Evolutionary conservation across 2,888 invertebrate genomes (phyloP).

Genomic region (Trichacis sp.): DNA sequence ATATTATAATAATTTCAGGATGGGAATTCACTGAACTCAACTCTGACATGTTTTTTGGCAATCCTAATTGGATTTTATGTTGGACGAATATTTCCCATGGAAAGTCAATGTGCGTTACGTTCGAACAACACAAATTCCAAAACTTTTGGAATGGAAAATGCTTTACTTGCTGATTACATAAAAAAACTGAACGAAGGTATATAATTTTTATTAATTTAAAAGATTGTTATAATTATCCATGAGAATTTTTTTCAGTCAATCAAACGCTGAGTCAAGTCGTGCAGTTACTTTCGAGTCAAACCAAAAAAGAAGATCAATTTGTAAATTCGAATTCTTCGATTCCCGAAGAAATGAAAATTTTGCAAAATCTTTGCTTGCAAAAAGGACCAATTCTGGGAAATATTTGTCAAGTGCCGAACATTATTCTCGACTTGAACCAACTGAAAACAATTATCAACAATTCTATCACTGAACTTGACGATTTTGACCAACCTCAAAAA

Average conservation of each 20-base stretch:
- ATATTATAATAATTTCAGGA: not conserved
- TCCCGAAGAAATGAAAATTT: constrained; percentile 12
- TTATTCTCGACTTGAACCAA: constrained; percentile 23
- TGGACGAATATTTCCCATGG: constrained; percentile 11
- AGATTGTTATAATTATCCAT: not conserved
- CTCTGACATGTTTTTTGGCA: constrained; percentile 26
- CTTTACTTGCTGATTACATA: constrained; percentile 27
- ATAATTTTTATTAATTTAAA: no score
- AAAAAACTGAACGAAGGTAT: constrained; percentile 31
- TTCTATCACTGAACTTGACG: constrained; percentile 15
- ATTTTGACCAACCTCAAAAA: constrained; percentile 20
- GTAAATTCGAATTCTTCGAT: not conserved
- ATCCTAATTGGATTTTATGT: constrained; percentile 24
- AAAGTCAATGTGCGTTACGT: constrained; percentile 13
- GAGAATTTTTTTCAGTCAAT: not conserved
- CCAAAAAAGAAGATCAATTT: not conserved
- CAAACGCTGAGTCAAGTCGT: not conserved
- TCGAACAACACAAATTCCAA: constrained; percentile 18
- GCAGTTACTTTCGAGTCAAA: not conserved
- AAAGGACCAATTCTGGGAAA: constrained; percentile 19
- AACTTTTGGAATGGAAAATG: constrained; percentile 15
- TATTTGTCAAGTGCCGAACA: constrained; percentile 24
- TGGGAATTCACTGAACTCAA: constrained; percentile 16
- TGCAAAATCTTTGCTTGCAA: constrained; percentile 23
- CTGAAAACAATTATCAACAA: constrained; percentile 23